phyloP scores from a whole-genome alignment of 2,797 vertebrate genomes.

The Sarcophilus harrisii region DNA sequence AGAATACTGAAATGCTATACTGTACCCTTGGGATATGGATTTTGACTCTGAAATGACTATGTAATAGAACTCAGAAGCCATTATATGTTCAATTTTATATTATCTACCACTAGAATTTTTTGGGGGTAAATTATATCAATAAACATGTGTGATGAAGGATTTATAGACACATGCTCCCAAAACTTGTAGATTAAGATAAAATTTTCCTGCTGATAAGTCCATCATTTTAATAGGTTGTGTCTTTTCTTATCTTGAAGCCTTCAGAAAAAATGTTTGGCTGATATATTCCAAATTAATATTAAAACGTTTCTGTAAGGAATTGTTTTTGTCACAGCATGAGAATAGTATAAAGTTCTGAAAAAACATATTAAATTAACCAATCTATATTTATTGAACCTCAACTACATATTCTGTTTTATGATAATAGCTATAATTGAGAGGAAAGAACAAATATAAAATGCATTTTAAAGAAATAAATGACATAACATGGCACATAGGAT shows the following conservation, averaged over 20 bases:
- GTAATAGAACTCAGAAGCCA: constrained; percentile 40
- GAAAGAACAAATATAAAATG: constrained; percentile 13
- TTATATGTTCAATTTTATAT: constrained; percentile 40
- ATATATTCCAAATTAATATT: neutral
- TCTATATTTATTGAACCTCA: constrained; percentile 24
- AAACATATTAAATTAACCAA: constrained; percentile 1
- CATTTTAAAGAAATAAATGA: neutral
- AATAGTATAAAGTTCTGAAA: neutral
- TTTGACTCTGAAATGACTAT: constrained; percentile 48
- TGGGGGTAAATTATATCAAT: neutral
- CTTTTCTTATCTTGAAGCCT: neutral
- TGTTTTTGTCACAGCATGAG: neutral
- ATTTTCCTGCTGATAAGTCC: constrained; percentile 14
- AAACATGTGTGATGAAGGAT: neutral
- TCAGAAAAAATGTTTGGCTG: constrained; percentile 7
- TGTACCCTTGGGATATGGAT: constrained; percentile 48
- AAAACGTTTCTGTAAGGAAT: constrained; percentile 12
- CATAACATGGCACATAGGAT: neutral
- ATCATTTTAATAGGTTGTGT: constrained; percentile 1
- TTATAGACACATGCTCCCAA: neutral
- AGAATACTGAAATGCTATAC: constrained; percentile 50
- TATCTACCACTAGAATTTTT: constrained; percentile 28
- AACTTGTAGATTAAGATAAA: constrained; percentile 19
- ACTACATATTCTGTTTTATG: neutral
- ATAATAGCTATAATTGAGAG: neutral